Conservation (phyloP, 2,888 invertebrate species). For the Lissonota sp. region DNA sequence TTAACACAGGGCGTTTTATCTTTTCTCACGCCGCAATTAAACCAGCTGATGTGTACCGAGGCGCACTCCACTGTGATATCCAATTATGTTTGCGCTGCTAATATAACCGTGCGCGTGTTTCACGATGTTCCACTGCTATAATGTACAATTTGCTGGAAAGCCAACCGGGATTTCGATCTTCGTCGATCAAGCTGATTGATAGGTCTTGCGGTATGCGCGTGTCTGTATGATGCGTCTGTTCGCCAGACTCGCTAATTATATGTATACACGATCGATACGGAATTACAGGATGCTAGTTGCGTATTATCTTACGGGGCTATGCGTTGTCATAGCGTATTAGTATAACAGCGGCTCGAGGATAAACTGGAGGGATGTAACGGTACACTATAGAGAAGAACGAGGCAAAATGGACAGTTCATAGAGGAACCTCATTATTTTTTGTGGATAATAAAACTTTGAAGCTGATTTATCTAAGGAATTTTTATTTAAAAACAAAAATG, state of each 20-base stretch:
- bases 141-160: constrained; percentile 48
- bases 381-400: constrained; percentile 3
- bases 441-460: too few relatives aligned
- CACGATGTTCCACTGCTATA: constrained; percentile 25
- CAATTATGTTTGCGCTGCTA: constrained; percentile 28
- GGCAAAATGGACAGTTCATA: constrained; percentile 35
- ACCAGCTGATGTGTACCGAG: neutral
- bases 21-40: neutral
- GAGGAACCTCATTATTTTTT: too few relatives aligned
- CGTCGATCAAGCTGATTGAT: constrained; percentile 54
- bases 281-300: constrained; percentile 30
- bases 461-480: too few relatives aligned
- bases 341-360: constrained; percentile 17
- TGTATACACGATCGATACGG: constrained; percentile 49
- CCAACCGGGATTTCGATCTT: constrained; percentile 56
- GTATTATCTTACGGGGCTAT: constrained; percentile 46
- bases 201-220: constrained; percentile 27
- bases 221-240: neutral
- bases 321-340: constrained; percentile 48
- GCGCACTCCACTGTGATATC: constrained; percentile 21
- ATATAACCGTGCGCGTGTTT: neutral
- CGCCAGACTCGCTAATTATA: constrained; percentile 26
- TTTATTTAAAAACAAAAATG: too few relatives aligned
- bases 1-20: neutral
- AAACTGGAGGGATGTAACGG: constrained; percentile 27